Evolutionary conservation across 2,888 invertebrate genomes (phyloP), one percentile per base, ranked within the genome.

Genomic region (Caenorhabditis sulstoni): DNA sequence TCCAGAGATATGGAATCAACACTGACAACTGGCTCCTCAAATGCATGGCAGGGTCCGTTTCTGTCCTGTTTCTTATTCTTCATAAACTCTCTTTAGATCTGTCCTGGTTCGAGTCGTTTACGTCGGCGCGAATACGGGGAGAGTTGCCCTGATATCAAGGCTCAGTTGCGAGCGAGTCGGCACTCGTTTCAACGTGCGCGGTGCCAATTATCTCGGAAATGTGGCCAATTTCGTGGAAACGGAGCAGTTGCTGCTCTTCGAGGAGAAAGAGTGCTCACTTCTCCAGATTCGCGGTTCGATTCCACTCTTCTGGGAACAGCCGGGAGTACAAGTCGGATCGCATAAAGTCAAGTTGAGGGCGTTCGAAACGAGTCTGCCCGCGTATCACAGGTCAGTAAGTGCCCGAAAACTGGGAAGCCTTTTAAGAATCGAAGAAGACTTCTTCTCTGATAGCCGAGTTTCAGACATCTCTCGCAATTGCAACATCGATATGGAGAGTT

Each of bases 171-270:
- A 99, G 92, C 93, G 99, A 86, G 98, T 98, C 67, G 99, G 99
- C 35, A 99, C 99, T 18, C 83, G 95, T 11, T 99, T 99, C 91
- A 97, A 98, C 92, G 97, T 98, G 0, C 93, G 99, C 84, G 99
- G 99, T n/a, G 95, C 95, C 82, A 98, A 99, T 92, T 99, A 99
- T 92, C 96, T 97, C 91, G 99, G 99, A 0, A 95, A 97, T 92
- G 99, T 99, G 16, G 99, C 99, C 0, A 99, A 99, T 92, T 99
- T 99, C 93, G 98, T 98, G 35, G 99, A 99, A 93, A 99, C 99
- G 0, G 99, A 99, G 92, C 99, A 99, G 82, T 61, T 89, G 58
- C 77, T 87, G 35, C 57, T 85, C 0, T 85, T 84, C 55, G 97
- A 98, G 90, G 95, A 96, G 88, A 94, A 95, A 90, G 94, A 96